These are phyloP conservation scores for Anguilla japonica DNA, from an alignment of 2,113 vertebrate species.

Conservation along the genomic window DNA sequence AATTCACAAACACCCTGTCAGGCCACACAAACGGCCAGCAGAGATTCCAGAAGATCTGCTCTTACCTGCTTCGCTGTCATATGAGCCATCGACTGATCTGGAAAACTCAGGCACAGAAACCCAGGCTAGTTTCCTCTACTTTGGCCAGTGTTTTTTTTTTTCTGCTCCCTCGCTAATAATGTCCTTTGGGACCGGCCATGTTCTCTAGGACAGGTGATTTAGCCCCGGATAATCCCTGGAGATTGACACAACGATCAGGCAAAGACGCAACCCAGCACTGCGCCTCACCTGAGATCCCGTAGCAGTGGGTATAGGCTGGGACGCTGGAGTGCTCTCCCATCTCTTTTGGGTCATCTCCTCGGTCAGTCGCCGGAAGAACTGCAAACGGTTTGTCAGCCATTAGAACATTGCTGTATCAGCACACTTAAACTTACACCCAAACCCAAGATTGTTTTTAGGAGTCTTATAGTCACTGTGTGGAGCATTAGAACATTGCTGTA, in stretches of 20 bases:
- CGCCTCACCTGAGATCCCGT: constrained; percentile 73
- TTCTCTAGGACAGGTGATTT: neutral
- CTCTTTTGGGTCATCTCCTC: constrained; percentile 92
- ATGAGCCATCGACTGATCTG: too few species aligned
- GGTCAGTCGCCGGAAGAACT: constrained; percentile 90
- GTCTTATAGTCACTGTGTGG: neutral
- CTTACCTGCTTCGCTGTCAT: neutral
- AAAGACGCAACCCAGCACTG: neutral
- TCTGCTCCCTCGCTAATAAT: neutral
- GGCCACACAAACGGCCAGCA: neutral
- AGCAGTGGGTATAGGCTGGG: constrained; percentile 75
- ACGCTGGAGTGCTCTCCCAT: constrained; percentile 84
- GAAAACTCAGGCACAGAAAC: neutral
- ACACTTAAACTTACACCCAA: neutral
- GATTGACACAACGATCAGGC: neutral
- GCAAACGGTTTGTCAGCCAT: constrained; percentile 3
- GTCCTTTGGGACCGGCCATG: neutral
- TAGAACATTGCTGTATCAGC: neutral
- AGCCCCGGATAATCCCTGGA: neutral
- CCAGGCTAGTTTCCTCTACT: neutral
- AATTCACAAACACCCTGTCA: neutral
- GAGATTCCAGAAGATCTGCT: neutral
- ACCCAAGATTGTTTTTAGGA: neutral
- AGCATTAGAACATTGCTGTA: neutral
- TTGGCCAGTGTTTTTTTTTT: neutral